Conservation (phyloP, 2,888 invertebrate genomes). For the Epirrhoe tristata region DNA sequence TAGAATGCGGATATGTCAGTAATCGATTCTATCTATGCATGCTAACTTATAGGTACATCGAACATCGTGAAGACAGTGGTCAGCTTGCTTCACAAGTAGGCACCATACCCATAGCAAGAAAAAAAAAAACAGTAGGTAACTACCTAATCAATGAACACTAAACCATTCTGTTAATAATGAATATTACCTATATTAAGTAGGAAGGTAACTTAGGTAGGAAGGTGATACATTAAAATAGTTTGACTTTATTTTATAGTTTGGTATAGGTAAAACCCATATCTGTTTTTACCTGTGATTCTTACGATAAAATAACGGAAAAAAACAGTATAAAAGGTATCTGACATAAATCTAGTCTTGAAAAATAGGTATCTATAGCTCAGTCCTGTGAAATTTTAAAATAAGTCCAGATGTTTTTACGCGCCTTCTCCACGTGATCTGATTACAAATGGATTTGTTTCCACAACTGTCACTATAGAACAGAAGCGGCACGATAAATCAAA, state of each 20-base stretch:
- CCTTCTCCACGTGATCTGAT: slow-evolving; percentile 50
- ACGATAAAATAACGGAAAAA: not conserved
- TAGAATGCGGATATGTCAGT: slow-evolving; percentile 29
- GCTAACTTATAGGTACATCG: slow-evolving; percentile 17
- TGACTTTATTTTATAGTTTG: too few species aligned
- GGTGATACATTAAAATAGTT: not conserved
- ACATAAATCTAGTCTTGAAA: slow-evolving; percentile 10
- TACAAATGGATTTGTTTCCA: slow-evolving; percentile 47
- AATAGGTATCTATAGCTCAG: not conserved
- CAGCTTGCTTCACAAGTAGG: not conserved
- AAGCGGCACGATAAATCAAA: slow-evolving; percentile 26
- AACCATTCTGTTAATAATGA: too few species aligned
- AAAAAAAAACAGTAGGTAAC: too few species aligned
- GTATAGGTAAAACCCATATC: too few species aligned
- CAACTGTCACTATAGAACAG: slow-evolving; percentile 15
- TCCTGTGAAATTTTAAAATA: slow-evolving; percentile 48
- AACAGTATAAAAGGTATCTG: not conserved
- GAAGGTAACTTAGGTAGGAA: too few species aligned
- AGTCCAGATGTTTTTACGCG: slow-evolving; percentile 57
- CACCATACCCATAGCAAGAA: too few species aligned
- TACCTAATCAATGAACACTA: too few species aligned
- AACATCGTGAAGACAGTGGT: not conserved
- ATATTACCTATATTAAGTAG: too few species aligned
- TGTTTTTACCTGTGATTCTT: too few species aligned
- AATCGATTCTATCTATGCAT: slow-evolving; percentile 23